Base-by-base conservation (phyloP, 2,888 invertebrate species). In the Microctonus aethiopoides region DNA sequence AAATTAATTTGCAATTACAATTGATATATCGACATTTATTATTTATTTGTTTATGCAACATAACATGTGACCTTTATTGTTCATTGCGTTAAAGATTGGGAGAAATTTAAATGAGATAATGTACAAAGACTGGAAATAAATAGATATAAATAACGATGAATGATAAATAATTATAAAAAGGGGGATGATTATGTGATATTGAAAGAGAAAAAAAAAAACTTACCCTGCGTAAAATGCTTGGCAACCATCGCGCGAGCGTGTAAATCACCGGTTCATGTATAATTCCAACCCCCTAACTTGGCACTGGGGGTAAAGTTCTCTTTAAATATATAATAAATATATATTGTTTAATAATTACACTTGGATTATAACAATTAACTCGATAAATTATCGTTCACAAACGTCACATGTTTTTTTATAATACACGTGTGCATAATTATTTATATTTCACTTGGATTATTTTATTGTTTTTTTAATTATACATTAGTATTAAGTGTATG, bases 161-260 rank as follows among this genome's bases (percentile, higher is more conserved):
- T n/a, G n/a, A n/a, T n/a, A n/a, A n/a, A n/a, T n/a, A n/a, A n/a
- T n/a, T n/a, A n/a, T n/a, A n/a, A n/a, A 46, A 6, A 46, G 57
- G 16, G 46, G 13, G 46, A 32, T 51, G 20, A 51, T n/a, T 24
- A 34, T 56, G 20, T 41, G 57, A 26, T 16, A n/a, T n/a, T n/a
- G n/a, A n/a, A n/a, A n/a, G n/a, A n/a, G n/a, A n/a, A n/a, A n/a
- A n/a, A n/a, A n/a, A 0, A n/a, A 24, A 34, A 54, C 86, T 86
- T 78, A 86, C 86, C 86, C 86, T 85, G 84, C 70, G 81, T 79
- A 75, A 85, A 84, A 78, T 84, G 83, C 81, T 84, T 85, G 77
- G 84, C 83, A 80, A 85, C 83, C 85, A 86, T 84, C 77, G 74
- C 79, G 78, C 76, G 74, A 77, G 80, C 78, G 80, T 80, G 78